phyloP scores from a whole-genome alignment of 2,113 vertebrate species.

The Ochotona princeps region DNA sequence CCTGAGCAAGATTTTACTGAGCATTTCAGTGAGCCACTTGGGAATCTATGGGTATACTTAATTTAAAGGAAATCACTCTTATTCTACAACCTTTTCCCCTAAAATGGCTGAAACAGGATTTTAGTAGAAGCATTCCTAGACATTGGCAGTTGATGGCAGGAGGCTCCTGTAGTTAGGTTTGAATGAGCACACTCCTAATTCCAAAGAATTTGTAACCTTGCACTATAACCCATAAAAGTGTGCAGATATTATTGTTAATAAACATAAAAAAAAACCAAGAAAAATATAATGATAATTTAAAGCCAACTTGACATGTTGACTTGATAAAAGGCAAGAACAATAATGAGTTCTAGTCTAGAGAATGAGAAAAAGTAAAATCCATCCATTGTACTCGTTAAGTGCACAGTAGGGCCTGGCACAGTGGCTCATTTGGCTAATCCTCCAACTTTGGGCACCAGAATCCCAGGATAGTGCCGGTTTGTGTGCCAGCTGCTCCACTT shows the following conservation, averaged over 20 bases:
- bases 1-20: constrained; percentile 25
- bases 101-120: constrained; percentile 4
- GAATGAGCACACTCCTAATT: background rate
- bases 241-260: too few species aligned
- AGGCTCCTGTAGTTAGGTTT: background rate
- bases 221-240: too few species aligned
- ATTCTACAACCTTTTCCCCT: background rate
- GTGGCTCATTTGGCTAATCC: too few species aligned
- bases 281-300: too few species aligned
- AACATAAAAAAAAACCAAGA: too few species aligned
- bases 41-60: background rate
- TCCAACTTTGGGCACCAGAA: too few species aligned
- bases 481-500: too few species aligned
- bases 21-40: background rate
- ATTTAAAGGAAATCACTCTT: constrained; percentile 53
- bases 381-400: constrained; percentile 69
- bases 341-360: background rate
- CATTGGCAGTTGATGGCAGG: background rate
- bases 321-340: constrained; percentile 34
- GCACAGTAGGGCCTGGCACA: background rate
- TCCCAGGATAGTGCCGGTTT: too few species aligned
- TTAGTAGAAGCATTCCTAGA: constrained; percentile 32
- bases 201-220: background rate
- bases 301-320: background rate
- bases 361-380: constrained; percentile 56